Evolutionary conservation across 2,113 vertebrate genomes (phyloP).

Genomic region (Merops nubicus): DNA sequence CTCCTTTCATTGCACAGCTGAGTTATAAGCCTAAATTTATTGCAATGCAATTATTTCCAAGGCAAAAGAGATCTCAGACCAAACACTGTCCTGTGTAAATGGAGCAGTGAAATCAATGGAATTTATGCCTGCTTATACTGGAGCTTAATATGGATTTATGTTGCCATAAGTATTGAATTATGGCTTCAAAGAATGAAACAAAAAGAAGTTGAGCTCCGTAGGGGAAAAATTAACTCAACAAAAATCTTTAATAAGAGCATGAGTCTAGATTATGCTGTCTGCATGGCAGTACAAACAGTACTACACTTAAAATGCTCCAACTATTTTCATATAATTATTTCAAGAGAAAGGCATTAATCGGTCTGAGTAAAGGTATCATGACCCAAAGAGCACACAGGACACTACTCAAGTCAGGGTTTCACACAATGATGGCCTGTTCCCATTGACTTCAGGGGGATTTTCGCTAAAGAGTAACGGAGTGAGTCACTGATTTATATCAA

Average conservation of each 20-base stretch:
- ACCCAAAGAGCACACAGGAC: slow-evolving; percentile 34
- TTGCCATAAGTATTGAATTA: slow-evolving; percentile 61
- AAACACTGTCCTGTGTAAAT: background rate
- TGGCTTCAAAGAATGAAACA: slow-evolving; percentile 55
- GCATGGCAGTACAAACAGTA: slow-evolving; percentile 49
- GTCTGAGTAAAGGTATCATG: slow-evolving; percentile 18
- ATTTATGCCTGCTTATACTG: slow-evolving; percentile 57
- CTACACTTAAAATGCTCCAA: background rate
- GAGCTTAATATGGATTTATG: slow-evolving; percentile 55
- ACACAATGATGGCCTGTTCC: slow-evolving; percentile 52
- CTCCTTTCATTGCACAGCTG: slow-evolving; percentile 17
- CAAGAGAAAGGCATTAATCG: background rate
- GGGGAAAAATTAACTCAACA: slow-evolving; percentile 51
- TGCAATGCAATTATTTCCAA: slow-evolving; percentile 36
- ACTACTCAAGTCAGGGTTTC: slow-evolving; percentile 25
- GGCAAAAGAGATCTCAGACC: slow-evolving; percentile 20
- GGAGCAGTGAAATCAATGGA: slow-evolving; percentile 34
- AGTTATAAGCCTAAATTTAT: slow-evolving; percentile 49
- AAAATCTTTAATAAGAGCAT: slow-evolving; percentile 34
- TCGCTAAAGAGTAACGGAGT: slow-evolving; percentile 8
- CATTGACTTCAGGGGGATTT: slow-evolving; percentile 38
- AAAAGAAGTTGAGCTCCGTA: slow-evolving; percentile 60
- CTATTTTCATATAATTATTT: background rate
- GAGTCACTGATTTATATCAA: slow-evolving; percentile 73
- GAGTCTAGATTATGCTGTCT: slow-evolving; percentile 21